Percentiles rank a stretch among this genome's conserved stretches.
Evolutionary conservation across 2,888 invertebrate species (phyloP).

Genomic region (Nebria salina): DNA sequence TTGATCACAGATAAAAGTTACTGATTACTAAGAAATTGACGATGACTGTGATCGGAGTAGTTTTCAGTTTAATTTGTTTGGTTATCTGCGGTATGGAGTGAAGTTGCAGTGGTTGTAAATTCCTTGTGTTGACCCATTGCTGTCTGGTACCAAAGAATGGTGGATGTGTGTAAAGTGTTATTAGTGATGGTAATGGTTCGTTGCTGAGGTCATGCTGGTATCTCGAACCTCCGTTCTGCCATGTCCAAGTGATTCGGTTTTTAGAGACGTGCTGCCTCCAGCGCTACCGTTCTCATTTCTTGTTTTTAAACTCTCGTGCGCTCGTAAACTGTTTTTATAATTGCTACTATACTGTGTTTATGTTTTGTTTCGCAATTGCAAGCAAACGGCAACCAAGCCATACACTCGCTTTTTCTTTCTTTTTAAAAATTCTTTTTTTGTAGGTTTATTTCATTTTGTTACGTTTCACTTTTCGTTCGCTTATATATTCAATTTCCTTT

Average conservation of each 20-base stretch:
- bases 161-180: background rate
- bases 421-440: too few relatives aligned
- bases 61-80: too few relatives aligned
- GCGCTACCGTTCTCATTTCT: constrained; percentile 18
- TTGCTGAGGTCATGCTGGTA: background rate
- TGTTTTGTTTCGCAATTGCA: constrained; percentile 31
- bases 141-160: background rate
- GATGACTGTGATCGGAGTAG: too few relatives aligned
- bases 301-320: constrained; percentile 20
- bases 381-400: background rate
- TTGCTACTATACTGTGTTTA: constrained; percentile 22
- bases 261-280: constrained; percentile 7
- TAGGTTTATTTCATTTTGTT: too few relatives aligned
- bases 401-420: background rate
- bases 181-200: background rate
- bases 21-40: too few relatives aligned
- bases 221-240: constrained; percentile 5
- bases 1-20: too few relatives aligned
- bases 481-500: too few relatives aligned
- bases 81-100: too few relatives aligned
- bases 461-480: too few relatives aligned
- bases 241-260: too few relatives aligned
- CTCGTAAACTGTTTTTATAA: constrained; percentile 38
- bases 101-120: too few relatives aligned
- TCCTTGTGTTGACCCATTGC: too few relatives aligned